phyloP scores from a whole-genome alignment of 2,888 invertebrate species.

The Plagodis pulveraria region DNA sequence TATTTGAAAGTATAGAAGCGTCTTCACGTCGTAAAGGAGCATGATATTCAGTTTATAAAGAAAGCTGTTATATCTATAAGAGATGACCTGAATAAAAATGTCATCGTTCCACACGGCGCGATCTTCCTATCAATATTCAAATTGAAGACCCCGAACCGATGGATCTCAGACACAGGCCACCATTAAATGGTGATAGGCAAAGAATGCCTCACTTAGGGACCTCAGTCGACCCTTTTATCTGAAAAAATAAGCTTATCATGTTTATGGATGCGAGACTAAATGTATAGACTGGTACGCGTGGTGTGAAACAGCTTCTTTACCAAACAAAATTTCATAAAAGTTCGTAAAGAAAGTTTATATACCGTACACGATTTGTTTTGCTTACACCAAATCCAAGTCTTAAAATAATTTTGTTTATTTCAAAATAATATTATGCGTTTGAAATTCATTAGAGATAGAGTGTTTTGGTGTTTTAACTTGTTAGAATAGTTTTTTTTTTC shows the following conservation, averaged over 20 bases:
- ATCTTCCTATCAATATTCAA: conserved; percentile 77
- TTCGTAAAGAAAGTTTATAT: conserved; percentile 54
- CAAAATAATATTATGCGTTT: conserved; percentile 10
- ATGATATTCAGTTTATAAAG: conserved; percentile 34
- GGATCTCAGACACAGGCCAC: conserved; percentile 72
- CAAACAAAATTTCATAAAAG: conserved; percentile 66
- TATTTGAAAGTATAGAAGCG: too few relatives aligned
- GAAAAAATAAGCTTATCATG: conserved; percentile 80
- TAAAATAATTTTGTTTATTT: conserved; percentile 19
- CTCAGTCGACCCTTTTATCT: conserved; percentile 77
- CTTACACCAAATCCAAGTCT: conserved; percentile 21
- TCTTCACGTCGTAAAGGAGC: conserved; percentile 6
- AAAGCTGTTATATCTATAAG: conserved; percentile 37
- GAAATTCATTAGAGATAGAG: conserved; percentile 16
- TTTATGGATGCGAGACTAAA: conserved; percentile 74
- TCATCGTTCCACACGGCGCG: conserved; percentile 50
- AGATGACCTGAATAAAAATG: conserved; percentile 59
- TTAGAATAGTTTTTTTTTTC: conserved; percentile 2
- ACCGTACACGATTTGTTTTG: conserved; percentile 44
- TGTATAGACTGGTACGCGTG: conserved; percentile 56
- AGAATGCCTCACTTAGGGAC: conserved; percentile 78
- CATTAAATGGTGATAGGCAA: conserved; percentile 78
- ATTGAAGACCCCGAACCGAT: conserved; percentile 70
- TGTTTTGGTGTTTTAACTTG: conserved; percentile 13
- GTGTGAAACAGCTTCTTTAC: conserved; percentile 64